These are phyloP conservation scores for Stichopus chloronotus DNA, from an alignment of 35 echinoderm and acorn worm species.

Conservation along the genomic window DNA sequence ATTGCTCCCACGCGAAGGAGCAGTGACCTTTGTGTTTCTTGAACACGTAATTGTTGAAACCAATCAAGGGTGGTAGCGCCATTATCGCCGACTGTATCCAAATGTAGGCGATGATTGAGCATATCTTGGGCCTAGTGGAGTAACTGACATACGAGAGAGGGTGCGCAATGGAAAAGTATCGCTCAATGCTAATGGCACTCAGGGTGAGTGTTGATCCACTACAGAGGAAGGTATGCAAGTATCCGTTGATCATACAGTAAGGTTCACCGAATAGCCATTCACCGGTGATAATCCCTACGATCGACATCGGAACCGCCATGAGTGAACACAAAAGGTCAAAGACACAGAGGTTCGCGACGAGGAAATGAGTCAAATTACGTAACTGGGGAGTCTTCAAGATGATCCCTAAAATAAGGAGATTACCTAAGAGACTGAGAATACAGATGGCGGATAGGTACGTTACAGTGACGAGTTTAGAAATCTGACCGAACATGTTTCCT, in stretches of 20 bases:
- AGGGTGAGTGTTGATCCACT: slow-evolving; percentile 77
- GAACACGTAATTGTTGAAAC: slow-evolving; percentile 69
- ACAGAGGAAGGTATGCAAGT: slow-evolving; percentile 74
- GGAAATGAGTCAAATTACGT: slow-evolving; percentile 74
- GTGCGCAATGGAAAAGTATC: slow-evolving; percentile 82
- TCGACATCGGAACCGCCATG: slow-evolving; percentile 73
- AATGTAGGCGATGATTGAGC: slow-evolving; percentile 63
- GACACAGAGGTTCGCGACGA: slow-evolving; percentile 80
- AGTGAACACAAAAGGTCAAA: slow-evolving; percentile 74
- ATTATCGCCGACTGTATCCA: slow-evolving; percentile 73
- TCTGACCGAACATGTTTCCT: neutral
- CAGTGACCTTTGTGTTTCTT: slow-evolving; percentile 80
- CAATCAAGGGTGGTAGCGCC: slow-evolving; percentile 70
- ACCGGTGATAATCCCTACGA: slow-evolving; percentile 54
- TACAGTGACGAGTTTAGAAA: neutral
- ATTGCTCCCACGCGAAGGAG: slow-evolving; percentile 79
- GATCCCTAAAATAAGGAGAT: slow-evolving; percentile 61
- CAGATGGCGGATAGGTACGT: neutral
- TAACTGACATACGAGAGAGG: slow-evolving; percentile 77
- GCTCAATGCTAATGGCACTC: slow-evolving; percentile 79
- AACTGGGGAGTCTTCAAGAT: slow-evolving; percentile 80
- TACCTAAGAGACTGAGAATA: slow-evolving; percentile 46
- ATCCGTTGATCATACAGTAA: slow-evolving; percentile 81
- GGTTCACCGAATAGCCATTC: slow-evolving; percentile 75
- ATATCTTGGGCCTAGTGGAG: slow-evolving; percentile 45